A percentile compares a stretch with the other conserved stretches of the same genome.
phyloP scores from a whole-genome alignment of 2,888 invertebrate species.

The Ennomos erosarius region DNA sequence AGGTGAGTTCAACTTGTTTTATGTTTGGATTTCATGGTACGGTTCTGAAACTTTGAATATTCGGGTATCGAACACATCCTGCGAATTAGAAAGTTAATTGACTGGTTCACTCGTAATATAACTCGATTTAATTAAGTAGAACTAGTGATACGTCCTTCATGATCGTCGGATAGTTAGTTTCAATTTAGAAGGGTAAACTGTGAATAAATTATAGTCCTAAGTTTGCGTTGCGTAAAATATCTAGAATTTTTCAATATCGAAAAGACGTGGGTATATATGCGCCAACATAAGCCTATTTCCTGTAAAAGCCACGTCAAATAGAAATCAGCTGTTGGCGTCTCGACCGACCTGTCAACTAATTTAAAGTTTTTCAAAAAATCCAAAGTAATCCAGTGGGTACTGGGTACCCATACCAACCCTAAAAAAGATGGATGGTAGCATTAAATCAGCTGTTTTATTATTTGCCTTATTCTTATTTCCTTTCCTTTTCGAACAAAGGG shows the following conservation, averaged over 20 bases:
- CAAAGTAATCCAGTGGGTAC: background rate
- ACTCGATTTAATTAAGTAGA: constrained; percentile 46
- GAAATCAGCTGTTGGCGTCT: constrained; percentile 26
- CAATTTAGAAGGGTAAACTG: constrained; percentile 42
- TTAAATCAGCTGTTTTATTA: constrained; percentile 44
- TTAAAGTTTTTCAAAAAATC: no score
- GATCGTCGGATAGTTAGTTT: constrained; percentile 33
- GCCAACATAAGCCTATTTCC: background rate
- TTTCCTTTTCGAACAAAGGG: constrained; percentile 25
- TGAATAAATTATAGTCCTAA: constrained; percentile 25
- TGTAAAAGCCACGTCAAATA: constrained; percentile 34
- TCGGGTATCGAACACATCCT: constrained; percentile 40
- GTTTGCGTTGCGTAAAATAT: constrained; percentile 35
- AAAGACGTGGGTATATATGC: background rate
- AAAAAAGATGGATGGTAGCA: constrained; percentile 26
- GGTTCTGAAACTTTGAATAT: constrained; percentile 35
- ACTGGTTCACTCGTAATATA: constrained; percentile 45
- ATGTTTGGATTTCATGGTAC: constrained; percentile 60
- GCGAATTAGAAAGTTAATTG: constrained; percentile 63
- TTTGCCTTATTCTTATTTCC: constrained; percentile 9
- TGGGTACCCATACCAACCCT: constrained; percentile 5
- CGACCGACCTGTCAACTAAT: constrained; percentile 24
- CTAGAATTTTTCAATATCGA: background rate
- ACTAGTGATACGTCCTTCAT: background rate
- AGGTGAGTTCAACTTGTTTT: constrained; percentile 64